These are phyloP conservation scores for Echinometra lucunter DNA, from an alignment of 53 echinoderm and acorn worm genomes.

Conservation along the genomic window DNA sequence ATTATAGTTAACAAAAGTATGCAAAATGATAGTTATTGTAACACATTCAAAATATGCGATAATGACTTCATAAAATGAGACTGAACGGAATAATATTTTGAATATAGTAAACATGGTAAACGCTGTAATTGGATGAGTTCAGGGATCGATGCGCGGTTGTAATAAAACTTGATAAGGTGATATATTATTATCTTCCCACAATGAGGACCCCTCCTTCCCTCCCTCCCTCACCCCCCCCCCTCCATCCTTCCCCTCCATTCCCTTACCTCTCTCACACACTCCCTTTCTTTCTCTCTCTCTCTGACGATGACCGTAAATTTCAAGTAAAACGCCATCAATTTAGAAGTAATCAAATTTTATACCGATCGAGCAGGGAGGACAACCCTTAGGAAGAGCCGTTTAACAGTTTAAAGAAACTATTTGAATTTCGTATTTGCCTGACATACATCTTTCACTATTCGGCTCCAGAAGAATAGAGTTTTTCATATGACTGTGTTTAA, in stretches of 20 bases:
- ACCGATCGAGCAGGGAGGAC: neutral
- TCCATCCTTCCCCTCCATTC: neutral
- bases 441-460: conserved; percentile 5
- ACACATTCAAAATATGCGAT: too few relatives aligned
- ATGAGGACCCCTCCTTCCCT: too few relatives aligned
- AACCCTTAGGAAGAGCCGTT: neutral
- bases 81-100: too few relatives aligned
- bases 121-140: too few relatives aligned
- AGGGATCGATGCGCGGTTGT: too few relatives aligned
- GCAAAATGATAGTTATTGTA: too few relatives aligned
- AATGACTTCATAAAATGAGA: too few relatives aligned
- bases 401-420: conserved; percentile 31
- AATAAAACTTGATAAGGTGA: too few relatives aligned
- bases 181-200: too few relatives aligned
- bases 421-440: conserved; percentile 33
- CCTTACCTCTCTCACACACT: neutral
- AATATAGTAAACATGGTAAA: too few relatives aligned
- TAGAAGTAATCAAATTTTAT: conserved; percentile 32
- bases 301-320: neutral
- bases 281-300: conserved; percentile 13
- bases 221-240: too few relatives aligned
- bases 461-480: neutral
- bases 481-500: neutral
- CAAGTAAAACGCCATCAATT: neutral
- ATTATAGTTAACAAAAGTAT: too few relatives aligned